Percentiles rank a stretch among this genome's conserved stretches.
These are phyloP conservation scores for Genyomyrus donnyi DNA, from an alignment of 2,113 vertebrate species.

Conservation along the genomic window DNA sequence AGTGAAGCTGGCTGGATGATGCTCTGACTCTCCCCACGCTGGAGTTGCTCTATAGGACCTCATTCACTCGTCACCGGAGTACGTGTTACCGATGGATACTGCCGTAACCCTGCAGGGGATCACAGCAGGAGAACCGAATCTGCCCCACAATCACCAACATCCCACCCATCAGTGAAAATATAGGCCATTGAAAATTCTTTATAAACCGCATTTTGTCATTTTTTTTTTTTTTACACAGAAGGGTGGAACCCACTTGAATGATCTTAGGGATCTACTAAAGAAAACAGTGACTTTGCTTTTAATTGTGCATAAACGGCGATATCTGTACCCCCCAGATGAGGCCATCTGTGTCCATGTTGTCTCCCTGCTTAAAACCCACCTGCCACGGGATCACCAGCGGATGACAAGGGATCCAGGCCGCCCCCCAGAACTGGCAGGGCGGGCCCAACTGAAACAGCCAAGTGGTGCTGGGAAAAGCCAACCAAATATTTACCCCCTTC, in stretches of 20 bases:
- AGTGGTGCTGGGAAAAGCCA: background rate
- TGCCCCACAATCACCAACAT: background rate
- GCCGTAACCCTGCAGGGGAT: background rate
- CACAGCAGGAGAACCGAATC: background rate
- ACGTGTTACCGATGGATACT: background rate
- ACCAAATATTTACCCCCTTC: background rate
- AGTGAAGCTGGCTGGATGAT: background rate
- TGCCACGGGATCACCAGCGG: background rate
- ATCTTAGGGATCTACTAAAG: conserved; percentile 1
- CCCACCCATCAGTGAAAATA: background rate
- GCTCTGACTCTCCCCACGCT: background rate
- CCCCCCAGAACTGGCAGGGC: background rate
- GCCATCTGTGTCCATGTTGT: conserved; percentile 21
- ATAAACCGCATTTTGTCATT: background rate
- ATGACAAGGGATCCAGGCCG: background rate
- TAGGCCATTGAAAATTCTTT: background rate
- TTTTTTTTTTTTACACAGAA: background rate
- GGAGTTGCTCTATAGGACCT: background rate
- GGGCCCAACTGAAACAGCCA: background rate
- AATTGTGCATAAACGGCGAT: conserved; percentile 16
- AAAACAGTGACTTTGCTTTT: conserved; percentile 11
- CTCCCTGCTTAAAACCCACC: conserved; percentile 14
- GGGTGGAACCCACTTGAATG: background rate
- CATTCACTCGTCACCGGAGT: background rate
- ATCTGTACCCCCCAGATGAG: conserved; percentile 7